Conservation (phyloP, 2,888 invertebrate genomes). For the Tipula lateralis region DNA sequence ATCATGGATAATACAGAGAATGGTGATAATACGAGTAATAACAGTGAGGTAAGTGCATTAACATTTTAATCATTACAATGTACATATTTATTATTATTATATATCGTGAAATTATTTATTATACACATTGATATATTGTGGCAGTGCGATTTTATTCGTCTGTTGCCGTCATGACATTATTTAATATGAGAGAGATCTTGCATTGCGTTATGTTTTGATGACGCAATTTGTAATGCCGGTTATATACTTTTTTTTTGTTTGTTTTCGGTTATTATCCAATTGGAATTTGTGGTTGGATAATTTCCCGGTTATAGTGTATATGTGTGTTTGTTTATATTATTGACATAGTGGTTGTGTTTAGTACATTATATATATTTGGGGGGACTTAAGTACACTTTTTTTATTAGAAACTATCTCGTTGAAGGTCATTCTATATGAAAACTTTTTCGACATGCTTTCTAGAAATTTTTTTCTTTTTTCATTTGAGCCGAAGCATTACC, state of each 20-base stretch:
- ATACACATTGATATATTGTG: neutral
- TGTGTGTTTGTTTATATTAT: too few species aligned
- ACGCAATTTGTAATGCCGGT: neutral
- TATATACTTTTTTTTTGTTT: neutral
- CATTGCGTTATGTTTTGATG: neutral
- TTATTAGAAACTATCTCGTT: too few species aligned
- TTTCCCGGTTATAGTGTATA: neutral
- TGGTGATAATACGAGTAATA: neutral
- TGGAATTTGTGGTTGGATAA: neutral
- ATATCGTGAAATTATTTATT: neutral
- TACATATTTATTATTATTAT: neutral
- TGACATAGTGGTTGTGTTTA: too few species aligned
- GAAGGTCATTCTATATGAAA: too few species aligned
- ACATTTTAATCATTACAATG: neutral
- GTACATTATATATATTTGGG: too few species aligned
- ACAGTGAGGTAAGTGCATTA: constrained; percentile 30
- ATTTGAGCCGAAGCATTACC: too few species aligned
- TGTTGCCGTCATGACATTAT: neutral
- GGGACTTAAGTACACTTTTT: too few species aligned
- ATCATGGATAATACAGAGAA: constrained; percentile 30
- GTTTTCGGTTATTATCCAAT: neutral
- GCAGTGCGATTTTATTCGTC: neutral
- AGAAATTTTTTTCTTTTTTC: too few species aligned
- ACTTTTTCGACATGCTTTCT: too few species aligned
- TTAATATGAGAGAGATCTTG: neutral